Evolutionary conservation across 2,888 invertebrate species (phyloP).

Genomic region (Thereva unica): DNA sequence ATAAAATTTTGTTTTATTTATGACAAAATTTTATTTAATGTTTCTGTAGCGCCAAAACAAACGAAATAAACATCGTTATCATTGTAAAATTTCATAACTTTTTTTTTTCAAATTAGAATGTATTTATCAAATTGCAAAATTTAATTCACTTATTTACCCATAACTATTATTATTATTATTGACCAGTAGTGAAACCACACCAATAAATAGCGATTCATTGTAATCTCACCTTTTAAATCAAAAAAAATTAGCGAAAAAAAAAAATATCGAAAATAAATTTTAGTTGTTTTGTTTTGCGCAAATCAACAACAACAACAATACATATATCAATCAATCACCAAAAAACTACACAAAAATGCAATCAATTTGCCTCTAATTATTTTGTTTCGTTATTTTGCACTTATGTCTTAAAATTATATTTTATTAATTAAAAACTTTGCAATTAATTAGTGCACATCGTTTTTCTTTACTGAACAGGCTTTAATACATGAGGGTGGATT

Average conservation of each 20-base stretch:
- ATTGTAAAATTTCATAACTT: no score
- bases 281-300: slow-evolving; percentile 39
- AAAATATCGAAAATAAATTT: slow-evolving; percentile 24
- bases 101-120: no score
- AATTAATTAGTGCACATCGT: slow-evolving; percentile 30
- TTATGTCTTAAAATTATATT: not conserved
- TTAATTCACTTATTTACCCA: slow-evolving; percentile 35
- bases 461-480: slow-evolving; percentile 62
- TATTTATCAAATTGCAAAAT: slow-evolving; percentile 1
- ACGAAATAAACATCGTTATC: no score
- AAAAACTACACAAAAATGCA: slow-evolving; percentile 5
- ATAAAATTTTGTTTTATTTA: not conserved
- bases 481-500: slow-evolving; percentile 84
- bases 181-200: slow-evolving; percentile 24
- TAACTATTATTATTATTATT: slow-evolving; percentile 28
- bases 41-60: no score
- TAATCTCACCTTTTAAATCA: slow-evolving; percentile 10
- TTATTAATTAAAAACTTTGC: not conserved
- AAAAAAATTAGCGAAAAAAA: slow-evolving; percentile 19
- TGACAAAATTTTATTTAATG: no score
- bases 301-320: slow-evolving; percentile 4
- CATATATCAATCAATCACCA: not conserved
- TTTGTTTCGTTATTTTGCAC: not conserved
- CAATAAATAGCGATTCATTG: slow-evolving; percentile 11
- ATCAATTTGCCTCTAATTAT: slow-evolving; percentile 2